phyloP scores from a whole-genome alignment of 2,797 vertebrate species.

The Melanotaenia maccullochi region DNA sequence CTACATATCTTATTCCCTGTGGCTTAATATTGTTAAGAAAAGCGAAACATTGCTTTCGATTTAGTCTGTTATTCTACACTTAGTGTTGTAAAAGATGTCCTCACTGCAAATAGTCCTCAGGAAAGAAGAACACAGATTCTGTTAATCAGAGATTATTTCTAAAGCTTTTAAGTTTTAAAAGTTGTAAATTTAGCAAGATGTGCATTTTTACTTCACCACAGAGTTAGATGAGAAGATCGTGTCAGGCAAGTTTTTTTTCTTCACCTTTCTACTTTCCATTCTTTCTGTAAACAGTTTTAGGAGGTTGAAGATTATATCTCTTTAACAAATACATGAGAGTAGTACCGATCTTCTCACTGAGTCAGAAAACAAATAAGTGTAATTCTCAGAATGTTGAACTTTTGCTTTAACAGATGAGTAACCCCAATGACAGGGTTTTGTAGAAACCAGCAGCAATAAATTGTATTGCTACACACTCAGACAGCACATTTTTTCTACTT shows the following conservation, averaged over 20 bases:
- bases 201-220: neutral
- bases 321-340: neutral
- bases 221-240: conserved; percentile 1
- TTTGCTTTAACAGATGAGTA: conserved; percentile 9
- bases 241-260: neutral
- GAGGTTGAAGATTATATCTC: neutral
- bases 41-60: neutral
- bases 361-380: conserved; percentile 2
- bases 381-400: conserved; percentile 23
- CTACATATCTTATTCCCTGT: neutral
- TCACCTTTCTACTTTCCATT: neutral
- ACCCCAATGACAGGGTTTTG: neutral
- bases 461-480: conserved; percentile 13
- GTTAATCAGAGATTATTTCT: too few relatives aligned
- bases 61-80: conserved; percentile 4
- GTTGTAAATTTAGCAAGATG: neutral
- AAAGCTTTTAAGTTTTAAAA: neutral
- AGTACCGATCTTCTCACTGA: neutral
- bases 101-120: conserved; percentile 1
- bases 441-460: conserved; percentile 21
- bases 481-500: neutral
- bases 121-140: conserved; percentile 3
- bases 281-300: conserved; percentile 1
- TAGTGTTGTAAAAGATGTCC: neutral
- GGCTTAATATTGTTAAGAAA: conserved; percentile 1